A percentile compares a stretch with the other conserved stretches of the same genome.
Evolutionary conservation across 2,888 invertebrate species (phyloP).

Genomic region (Neelides folsomi): DNA sequence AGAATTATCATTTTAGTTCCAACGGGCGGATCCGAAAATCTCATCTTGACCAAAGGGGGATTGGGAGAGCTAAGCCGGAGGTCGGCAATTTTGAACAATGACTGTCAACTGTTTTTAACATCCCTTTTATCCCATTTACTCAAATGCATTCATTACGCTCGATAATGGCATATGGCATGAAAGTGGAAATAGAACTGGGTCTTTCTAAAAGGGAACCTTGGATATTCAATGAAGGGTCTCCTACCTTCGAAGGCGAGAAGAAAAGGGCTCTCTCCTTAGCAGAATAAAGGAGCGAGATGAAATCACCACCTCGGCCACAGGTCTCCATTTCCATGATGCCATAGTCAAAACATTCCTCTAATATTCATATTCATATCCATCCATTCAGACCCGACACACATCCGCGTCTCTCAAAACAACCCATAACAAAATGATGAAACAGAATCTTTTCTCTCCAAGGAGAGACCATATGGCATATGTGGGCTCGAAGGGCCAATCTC

Average conservation of each 20-base stretch:
- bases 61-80: conserved; percentile 5
- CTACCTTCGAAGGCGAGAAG: too few relatives aligned
- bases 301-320: conserved; percentile 1
- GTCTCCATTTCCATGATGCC: conserved; percentile 9
- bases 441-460: conserved; percentile 2
- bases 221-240: too few relatives aligned
- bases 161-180: too few relatives aligned
- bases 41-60: too few relatives aligned
- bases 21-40: too few relatives aligned
- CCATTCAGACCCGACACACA: conserved; percentile 4
- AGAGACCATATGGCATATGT: conserved; percentile 8
- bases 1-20: too few relatives aligned
- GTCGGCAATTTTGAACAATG: conserved; percentile 8
- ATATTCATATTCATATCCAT: conserved; percentile 7
- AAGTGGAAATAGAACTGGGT: neutral
- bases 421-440: conserved; percentile 5
- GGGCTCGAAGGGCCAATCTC: too few relatives aligned
- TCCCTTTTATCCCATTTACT: too few relatives aligned
- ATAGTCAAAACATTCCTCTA: conserved; percentile 6
- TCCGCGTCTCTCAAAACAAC: too few relatives aligned
- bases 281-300: too few relatives aligned
- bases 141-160: too few relatives aligned
- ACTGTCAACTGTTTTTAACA: conserved; percentile 6
- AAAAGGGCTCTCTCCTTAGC: too few relatives aligned
- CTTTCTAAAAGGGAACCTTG: conserved; percentile 3